Percentiles rank a stretch among this genome's conserved stretches.
Conservation (phyloP, 2,888 invertebrate genomes). For the Ceramica pisi region DNA sequence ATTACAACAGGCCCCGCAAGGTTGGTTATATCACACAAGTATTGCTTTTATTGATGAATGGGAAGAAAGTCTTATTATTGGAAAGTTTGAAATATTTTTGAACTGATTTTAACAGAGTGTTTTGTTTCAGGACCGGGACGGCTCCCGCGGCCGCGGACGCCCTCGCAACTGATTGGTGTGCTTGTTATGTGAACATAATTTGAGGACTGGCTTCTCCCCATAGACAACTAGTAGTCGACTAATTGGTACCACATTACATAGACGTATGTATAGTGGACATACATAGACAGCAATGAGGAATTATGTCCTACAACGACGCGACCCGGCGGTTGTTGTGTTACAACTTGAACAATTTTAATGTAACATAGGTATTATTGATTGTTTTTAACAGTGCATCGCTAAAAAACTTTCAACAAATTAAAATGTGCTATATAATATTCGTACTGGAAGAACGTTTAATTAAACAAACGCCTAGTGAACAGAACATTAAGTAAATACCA, state of each 20-base stretch:
- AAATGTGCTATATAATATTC: slow-evolving; percentile 89
- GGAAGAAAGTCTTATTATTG: background rate
- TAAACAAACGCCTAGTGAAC: slow-evolving; percentile 89
- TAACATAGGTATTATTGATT: slow-evolving; percentile 87
- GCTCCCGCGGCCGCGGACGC: slow-evolving; percentile 87
- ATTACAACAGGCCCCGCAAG: slow-evolving; percentile 85
- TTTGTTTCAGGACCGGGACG: slow-evolving; percentile 86
- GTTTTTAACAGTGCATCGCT: slow-evolving; percentile 90
- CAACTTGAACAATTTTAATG: slow-evolving; percentile 86
- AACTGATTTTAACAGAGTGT: slow-evolving; percentile 31
- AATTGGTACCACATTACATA: slow-evolving; percentile 87
- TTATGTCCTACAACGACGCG: slow-evolving; percentile 74
- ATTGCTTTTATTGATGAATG: slow-evolving; percentile 2
- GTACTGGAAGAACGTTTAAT: slow-evolving; percentile 89
- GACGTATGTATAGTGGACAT: slow-evolving; percentile 76
- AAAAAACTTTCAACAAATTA: slow-evolving; percentile 90
- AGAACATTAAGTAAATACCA: slow-evolving; percentile 85
- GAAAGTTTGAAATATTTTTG: background rate
- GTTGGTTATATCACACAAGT: slow-evolving; percentile 67
- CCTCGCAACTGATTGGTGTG: slow-evolving; percentile 84
- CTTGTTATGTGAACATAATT: slow-evolving; percentile 78
- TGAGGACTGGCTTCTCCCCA: slow-evolving; percentile 90
- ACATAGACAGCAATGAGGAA: slow-evolving; percentile 77
- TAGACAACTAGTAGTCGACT: slow-evolving; percentile 88
- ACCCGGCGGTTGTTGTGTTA: slow-evolving; percentile 80